These are phyloP conservation scores for Hiodon tergisus DNA, from an alignment of 2,113 vertebrate species.

Conservation along the genomic window DNA sequence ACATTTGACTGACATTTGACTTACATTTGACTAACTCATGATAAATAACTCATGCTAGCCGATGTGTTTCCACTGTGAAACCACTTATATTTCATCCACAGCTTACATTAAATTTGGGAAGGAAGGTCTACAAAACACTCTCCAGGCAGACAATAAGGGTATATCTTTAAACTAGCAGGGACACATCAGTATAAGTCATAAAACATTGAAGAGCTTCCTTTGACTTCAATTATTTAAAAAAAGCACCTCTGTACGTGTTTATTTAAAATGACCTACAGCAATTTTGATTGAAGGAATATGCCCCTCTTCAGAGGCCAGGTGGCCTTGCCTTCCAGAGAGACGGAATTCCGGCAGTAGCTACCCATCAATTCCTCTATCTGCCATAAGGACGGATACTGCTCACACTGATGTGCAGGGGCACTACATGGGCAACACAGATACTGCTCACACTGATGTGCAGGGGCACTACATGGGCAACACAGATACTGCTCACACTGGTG, in stretches of 20 bases:
- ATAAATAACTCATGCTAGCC: too few relatives aligned
- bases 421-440: constrained; percentile 1
- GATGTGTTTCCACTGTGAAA: too few relatives aligned
- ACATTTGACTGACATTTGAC: too few relatives aligned
- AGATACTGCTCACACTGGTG: too few relatives aligned
- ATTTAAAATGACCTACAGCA: not conserved
- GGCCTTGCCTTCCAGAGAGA: not conserved
- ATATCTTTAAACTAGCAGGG: not conserved
- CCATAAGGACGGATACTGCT: constrained; percentile 23
- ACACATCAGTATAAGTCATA: constrained; percentile 9
- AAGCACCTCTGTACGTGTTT: constrained; percentile 3
- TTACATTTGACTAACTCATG: too few relatives aligned
- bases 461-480: constrained; percentile 6
- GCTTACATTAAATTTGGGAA: not conserved
- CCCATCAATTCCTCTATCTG: constrained; percentile 21
- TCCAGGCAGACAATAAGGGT: too few relatives aligned
- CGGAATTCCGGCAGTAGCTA: not conserved
- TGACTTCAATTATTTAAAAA: constrained; percentile 6
- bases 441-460: too few relatives aligned
- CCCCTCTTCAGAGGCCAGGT: not conserved
- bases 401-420: constrained; percentile 22
- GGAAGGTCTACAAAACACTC: too few relatives aligned
- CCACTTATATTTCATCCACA: not conserved
- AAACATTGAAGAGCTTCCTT: constrained; percentile 14
- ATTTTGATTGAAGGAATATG: not conserved